phyloP scores from a whole-genome alignment of 2,113 vertebrate species.

The Phaetusa simplex region DNA sequence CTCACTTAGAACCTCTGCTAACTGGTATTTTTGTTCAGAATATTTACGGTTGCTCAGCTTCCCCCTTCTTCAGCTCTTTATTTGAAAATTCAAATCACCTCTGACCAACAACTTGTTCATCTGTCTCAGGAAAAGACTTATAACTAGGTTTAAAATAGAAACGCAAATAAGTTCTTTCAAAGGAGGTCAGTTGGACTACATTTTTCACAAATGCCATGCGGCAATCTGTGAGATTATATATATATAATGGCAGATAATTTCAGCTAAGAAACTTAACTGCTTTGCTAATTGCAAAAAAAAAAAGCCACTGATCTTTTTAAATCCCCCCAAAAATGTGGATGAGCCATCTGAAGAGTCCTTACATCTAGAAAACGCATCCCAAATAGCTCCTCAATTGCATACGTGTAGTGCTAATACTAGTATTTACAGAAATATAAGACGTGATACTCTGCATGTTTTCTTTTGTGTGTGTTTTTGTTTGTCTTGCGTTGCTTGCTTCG shows the following conservation, averaged over 20 bases:
- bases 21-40: not conserved
- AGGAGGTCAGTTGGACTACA: not conserved
- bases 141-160: not conserved
- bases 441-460: not conserved
- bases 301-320: not conserved
- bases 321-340: fast-evolving
- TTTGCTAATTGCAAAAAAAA: not conserved
- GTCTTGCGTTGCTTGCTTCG: slow-evolving; percentile 34
- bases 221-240: not conserved
- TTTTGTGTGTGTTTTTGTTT: not conserved
- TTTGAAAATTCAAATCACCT: not conserved
- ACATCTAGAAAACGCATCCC: not conserved
- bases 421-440: fast-evolving
- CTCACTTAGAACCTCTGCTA: not conserved
- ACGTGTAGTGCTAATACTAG: not conserved
- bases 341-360: not conserved
- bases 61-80: not conserved
- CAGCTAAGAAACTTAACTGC: not conserved
- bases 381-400: not conserved
- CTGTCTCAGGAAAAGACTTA: not conserved
- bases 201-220: not conserved
- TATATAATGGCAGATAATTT: not conserved
- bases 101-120: not conserved
- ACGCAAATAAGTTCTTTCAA: not conserved
- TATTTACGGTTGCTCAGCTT: not conserved